phyloP scores from a whole-genome alignment of 2,888 invertebrate species.

The Chloroclystis v-ata region DNA sequence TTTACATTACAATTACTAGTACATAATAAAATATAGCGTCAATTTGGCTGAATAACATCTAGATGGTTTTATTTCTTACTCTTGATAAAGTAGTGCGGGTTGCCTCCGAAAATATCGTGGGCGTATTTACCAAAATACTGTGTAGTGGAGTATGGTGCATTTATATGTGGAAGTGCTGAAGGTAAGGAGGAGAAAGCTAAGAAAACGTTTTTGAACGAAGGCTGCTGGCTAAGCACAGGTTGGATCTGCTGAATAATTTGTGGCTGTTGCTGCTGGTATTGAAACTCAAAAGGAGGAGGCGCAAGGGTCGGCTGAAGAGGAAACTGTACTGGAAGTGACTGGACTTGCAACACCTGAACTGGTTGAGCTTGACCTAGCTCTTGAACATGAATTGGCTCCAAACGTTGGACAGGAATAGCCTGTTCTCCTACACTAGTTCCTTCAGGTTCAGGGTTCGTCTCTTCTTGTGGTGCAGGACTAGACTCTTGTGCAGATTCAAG shows the following conservation, averaged over 20 bases:
- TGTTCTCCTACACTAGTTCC: background rate
- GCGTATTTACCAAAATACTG: slow-evolving; percentile 23
- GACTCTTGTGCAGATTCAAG: background rate
- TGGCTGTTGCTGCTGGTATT: slow-evolving; percentile 7
- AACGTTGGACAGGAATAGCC: slow-evolving; percentile 8
- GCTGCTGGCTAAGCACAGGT: slow-evolving; percentile 15
- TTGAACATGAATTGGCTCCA: slow-evolving; percentile 3
- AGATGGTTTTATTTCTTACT: slow-evolving; percentile 11
- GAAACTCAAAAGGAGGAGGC: slow-evolving; percentile 16
- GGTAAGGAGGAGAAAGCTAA: slow-evolving; percentile 40
- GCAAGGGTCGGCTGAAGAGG: slow-evolving; percentile 1
- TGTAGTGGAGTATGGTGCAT: slow-evolving; percentile 8
- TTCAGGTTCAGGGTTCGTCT: too few species aligned
- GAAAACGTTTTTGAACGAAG: slow-evolving; percentile 13
- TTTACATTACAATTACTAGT: slow-evolving; percentile 24
- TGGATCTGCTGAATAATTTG: slow-evolving; percentile 8
- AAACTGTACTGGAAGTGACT: background rate
- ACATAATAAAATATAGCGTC: background rate
- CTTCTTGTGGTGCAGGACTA: too few species aligned
- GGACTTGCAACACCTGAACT: background rate
- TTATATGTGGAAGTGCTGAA: slow-evolving; percentile 7
- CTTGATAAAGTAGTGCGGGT: slow-evolving; percentile 3
- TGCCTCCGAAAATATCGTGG: slow-evolving; percentile 12
- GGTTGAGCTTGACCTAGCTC: background rate
- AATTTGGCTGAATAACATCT: background rate